Evolutionary conservation across 2,888 invertebrate species (phyloP), one percentile per base, ranked within the genome.

Genomic region (Ypsolopha scabrella): DNA sequence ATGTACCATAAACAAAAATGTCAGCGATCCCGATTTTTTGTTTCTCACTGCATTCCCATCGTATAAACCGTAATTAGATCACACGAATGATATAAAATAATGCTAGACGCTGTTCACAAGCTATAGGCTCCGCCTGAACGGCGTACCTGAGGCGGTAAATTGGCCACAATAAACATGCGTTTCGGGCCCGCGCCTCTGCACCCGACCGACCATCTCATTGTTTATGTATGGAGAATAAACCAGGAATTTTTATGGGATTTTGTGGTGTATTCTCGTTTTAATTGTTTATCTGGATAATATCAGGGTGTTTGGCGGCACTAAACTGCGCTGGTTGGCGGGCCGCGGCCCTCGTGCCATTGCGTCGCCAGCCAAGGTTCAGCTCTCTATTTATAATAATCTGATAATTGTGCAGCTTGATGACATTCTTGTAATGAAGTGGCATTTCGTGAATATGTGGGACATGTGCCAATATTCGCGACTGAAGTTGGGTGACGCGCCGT

Each of bases 1-100:
- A 83, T 82, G 85, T 83, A 87, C 87, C 87, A 87, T 87, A 87
- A 87, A 87, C 87, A 87, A 87, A 87, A 87, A 87, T 87, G 87
- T 87, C 87, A 87, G 86, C 86, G 85, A 85, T 86, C 85, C 81
- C 80, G 70, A 87, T 85, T 87, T 87, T 87, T 87, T 87, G 85
- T 85, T 85, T 86, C 85, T 80, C 70, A 68, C 77, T 80, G 83
- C 80, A 80, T 85, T 75, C 75, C 77, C 75, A 78, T 79, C 79
- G 77, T 75, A 24, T 82, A 72, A 68, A 83, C 75, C 73, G 67
- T 80, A 83, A 81, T 81, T 83, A 81, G 75, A 85, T 82, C 82
- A 82, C 81, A 78, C 76, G 82, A 82, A 80, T 80, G 73, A 78
- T 80, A 77, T 77, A 75, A 78, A 82, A 75, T 82, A 77, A 77